Conservation (phyloP, 2,888 invertebrate species). For the Volucella bombylans region DNA sequence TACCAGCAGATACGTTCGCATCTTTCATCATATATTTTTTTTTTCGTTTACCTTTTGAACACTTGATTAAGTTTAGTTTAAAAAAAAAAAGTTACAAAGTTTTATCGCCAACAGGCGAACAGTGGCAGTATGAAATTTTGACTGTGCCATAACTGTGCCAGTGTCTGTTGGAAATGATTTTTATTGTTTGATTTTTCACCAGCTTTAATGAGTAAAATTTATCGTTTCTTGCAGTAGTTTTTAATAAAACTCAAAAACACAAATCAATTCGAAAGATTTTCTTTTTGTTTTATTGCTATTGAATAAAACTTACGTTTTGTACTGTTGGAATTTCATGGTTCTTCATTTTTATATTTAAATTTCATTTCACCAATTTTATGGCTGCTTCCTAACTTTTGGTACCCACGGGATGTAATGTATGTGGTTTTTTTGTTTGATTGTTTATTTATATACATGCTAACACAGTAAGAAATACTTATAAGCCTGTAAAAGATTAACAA, state of each 20-base stretch:
- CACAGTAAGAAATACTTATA: no score
- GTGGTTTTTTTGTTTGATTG: no score
- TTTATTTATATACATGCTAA: no score
- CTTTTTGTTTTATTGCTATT: no score
- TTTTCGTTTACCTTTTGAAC: conserved; percentile 41
- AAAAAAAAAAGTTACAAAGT: conserved; percentile 59
- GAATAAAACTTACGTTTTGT: no score
- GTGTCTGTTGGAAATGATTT: conserved; percentile 47
- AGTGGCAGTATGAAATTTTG: conserved; percentile 55
- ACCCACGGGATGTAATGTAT: no score
- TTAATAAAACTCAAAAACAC: conserved; percentile 8
- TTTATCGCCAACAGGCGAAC: conserved; percentile 26
- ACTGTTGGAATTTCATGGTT: no score
- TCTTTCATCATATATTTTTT: conserved; percentile 42
- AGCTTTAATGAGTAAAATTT: conserved; percentile 2
- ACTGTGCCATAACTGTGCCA: conserved; percentile 49
- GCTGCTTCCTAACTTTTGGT: no score
- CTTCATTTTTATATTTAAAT: no score
- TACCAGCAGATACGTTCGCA: conserved; percentile 55
- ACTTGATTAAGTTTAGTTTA: conserved; percentile 65
- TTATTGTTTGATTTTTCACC: conserved; percentile 48
- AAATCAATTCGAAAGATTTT: conserved; percentile 43
- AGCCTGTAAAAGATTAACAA: no score
- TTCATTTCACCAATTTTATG: no score
- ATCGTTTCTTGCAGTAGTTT: conserved; percentile 33